These are phyloP conservation scores for Cylloceria caligata DNA, from an alignment of 2,888 invertebrate genomes.

Conservation along the genomic window DNA sequence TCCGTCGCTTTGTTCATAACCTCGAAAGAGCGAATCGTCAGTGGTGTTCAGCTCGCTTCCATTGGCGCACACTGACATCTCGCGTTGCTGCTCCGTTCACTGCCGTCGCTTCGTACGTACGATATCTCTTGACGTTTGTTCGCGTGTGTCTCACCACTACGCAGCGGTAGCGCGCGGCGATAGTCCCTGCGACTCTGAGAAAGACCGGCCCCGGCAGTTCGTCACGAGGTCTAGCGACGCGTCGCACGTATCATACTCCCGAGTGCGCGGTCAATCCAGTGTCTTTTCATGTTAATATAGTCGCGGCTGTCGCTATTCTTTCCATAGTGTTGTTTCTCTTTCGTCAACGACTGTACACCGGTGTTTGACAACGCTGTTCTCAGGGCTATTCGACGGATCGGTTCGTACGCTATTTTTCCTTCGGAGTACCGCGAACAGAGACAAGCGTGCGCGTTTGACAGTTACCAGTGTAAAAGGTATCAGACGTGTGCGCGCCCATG, in stretches of 20 bases:
- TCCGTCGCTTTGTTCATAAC: conserved; percentile 49
- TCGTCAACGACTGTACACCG: background rate
- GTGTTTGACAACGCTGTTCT: background rate
- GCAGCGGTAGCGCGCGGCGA: conserved; percentile 57
- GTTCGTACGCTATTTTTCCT: background rate
- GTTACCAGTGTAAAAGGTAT: background rate
- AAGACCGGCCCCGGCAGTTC: conserved; percentile 68
- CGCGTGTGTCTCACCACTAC: conserved; percentile 64
- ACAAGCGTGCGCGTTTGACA: background rate
- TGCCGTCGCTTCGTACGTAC: conserved; percentile 35
- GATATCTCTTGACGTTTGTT: conserved; percentile 53
- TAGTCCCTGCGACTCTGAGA: conserved; percentile 63
- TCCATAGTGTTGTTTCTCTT: background rate
- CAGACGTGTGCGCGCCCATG: background rate
- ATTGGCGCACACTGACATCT: conserved; percentile 52
- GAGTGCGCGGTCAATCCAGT: conserved; percentile 45
- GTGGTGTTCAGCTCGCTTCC: conserved; percentile 10
- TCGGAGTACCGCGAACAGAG: background rate
- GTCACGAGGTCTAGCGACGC: conserved; percentile 69
- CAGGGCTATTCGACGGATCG: no score
- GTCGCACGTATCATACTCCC: no score
- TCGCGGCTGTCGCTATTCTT: conserved; percentile 1
- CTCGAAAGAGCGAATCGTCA: conserved; percentile 53
- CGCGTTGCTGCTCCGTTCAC: conserved; percentile 40
- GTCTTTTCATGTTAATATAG: conserved; percentile 2